Conservation (phyloP, 2,888 invertebrate genomes). For the Drosophila colorata region DNA sequence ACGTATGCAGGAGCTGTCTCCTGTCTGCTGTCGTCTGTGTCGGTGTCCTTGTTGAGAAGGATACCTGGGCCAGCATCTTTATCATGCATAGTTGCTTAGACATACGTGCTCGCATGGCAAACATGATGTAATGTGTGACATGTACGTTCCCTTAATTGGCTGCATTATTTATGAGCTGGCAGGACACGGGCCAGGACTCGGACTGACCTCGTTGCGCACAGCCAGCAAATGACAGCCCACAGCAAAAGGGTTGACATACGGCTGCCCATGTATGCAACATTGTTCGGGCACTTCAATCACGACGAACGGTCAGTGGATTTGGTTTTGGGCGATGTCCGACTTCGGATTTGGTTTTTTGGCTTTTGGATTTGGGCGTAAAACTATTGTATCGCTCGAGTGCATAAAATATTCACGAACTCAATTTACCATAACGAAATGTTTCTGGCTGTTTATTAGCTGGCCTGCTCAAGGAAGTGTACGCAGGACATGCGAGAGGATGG, state of each 20-base stretch:
- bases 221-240: constrained; percentile 12
- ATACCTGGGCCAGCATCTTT: constrained; percentile 30
- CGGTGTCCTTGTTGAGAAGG: constrained; percentile 52
- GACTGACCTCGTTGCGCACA: constrained; percentile 5
- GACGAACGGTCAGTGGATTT: constrained; percentile 31
- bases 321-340: not conserved
- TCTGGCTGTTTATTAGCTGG: constrained; percentile 20
- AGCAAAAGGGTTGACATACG: constrained; percentile 68
- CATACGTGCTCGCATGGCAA: constrained; percentile 5
- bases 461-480: not conserved
- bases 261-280: not conserved
- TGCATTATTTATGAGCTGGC: constrained; percentile 69
- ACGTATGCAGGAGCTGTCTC: constrained; percentile 15
- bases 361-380: constrained; percentile 39
- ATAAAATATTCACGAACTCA: constrained; percentile 71
- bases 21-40: constrained; percentile 33
- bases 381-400: constrained; percentile 50
- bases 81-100: not conserved
- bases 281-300: constrained; percentile 60
- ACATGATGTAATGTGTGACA: constrained; percentile 57
- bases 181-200: constrained; percentile 17
- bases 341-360: not conserved
- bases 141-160: constrained; percentile 66
- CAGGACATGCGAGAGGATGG: not conserved
- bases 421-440: constrained; percentile 67